Evolutionary conservation across 2,797 vertebrate genomes (phyloP), one percentile per base, ranked within the genome.

Genomic region (Cuculus canorus): DNA sequence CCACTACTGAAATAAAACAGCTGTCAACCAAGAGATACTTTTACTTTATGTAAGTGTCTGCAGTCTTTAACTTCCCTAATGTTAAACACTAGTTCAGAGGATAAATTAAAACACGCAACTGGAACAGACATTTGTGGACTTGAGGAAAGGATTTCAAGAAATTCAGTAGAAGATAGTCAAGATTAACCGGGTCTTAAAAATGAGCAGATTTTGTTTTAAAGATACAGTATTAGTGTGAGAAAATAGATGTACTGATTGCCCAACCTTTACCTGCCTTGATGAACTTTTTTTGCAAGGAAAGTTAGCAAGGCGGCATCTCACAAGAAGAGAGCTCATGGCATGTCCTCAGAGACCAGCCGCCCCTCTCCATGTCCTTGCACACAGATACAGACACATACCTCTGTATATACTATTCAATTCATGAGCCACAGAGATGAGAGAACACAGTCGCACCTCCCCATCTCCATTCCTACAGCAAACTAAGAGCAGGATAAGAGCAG

Each of bases 311-410:
- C 57, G 32, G 2, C 5, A 14, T n/a, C 52, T 87, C 82, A 47
- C 35, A 22, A 60, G 39, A 77, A 50, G n/a, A 59, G 13, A 18
- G 25, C 5, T 87, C 21, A 30, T 2, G 2, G 30, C n/a, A 23
- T 0, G 0, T 65, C 24, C 22, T 8, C 52, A 3, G 21, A 7
- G 23, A 80, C 33, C 13, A 89, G 47, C 17, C 1, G 0, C 28
- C 47, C 45, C 60, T 59, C 63, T 72, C 32, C 1, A 5, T 66
- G 60, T 25, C 64, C 71, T 79, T 70, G 57, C 18, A 61, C 33
- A 25, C 23, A 45, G 37, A 15, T 68, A 73, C 18, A 52, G 37
- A 47, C 17, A 14, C 0, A 1, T 60, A 14, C 4, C 27, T 33
- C 48, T 35, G 48, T 52, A 57, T 1, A 7, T 17, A 17, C 41